Evolutionary conservation across 2,888 invertebrate genomes (phyloP).

Genomic region (Pemphredon lugubris): DNA sequence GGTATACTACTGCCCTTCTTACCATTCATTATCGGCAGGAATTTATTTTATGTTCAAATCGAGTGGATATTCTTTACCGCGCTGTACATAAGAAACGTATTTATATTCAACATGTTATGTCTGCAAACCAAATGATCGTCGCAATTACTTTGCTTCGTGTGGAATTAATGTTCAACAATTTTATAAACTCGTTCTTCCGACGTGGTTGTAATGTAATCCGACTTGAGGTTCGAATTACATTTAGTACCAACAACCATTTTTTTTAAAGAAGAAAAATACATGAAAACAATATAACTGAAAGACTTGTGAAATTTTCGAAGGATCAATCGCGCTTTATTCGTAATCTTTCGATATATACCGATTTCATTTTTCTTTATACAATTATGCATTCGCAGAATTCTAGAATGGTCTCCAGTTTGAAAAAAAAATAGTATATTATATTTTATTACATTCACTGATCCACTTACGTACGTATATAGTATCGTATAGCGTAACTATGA

Average conservation of each 20-base stretch:
- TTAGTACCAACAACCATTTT: slow-evolving; percentile 12
- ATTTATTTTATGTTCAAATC: slow-evolving; percentile 10
- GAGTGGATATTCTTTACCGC: slow-evolving; percentile 2
- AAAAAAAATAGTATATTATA: background rate
- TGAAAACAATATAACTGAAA: slow-evolving; percentile 1
- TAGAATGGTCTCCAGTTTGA: too few relatives aligned
- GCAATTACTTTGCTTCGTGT: slow-evolving; percentile 8
- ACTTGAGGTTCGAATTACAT: too few relatives aligned
- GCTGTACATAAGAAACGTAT: slow-evolving; percentile 22
- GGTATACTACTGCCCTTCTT: slow-evolving; percentile 31
- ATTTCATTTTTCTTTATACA: background rate
- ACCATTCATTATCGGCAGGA: slow-evolving; percentile 7
- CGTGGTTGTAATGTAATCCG: slow-evolving; percentile 6
- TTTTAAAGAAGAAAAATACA: slow-evolving; percentile 2
- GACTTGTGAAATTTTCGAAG: too few relatives aligned
- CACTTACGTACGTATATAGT: background rate
- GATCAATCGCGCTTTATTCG: too few relatives aligned
- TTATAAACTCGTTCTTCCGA: slow-evolving; percentile 5
- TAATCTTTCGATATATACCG: too few relatives aligned
- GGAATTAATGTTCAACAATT: slow-evolving; percentile 11
- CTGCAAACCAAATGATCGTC: slow-evolving; percentile 5
- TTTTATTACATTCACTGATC: slow-evolving; percentile 10
- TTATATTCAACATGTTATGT: slow-evolving; percentile 11
- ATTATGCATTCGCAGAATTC: background rate
- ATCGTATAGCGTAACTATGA: slow-evolving; percentile 3